Conservation (phyloP, 2,113 vertebrate genomes). For the Scatophagus argus region DNA sequence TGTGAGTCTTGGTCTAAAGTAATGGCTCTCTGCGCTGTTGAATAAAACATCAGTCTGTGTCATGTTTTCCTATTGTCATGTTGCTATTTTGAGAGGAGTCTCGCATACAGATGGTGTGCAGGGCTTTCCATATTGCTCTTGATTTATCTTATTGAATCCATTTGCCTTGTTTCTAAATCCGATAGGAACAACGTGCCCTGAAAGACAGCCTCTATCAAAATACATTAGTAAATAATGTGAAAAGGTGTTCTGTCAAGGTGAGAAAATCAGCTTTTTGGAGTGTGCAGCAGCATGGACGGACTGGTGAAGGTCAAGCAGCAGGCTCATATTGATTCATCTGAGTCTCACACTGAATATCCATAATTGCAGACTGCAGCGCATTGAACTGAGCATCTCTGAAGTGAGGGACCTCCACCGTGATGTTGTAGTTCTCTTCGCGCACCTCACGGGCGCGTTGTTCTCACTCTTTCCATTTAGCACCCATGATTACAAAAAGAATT, state of each 20-base stretch:
- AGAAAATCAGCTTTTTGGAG: conserved; percentile 21
- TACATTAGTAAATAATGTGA: conserved; percentile 40
- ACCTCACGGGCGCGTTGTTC: conserved; percentile 82
- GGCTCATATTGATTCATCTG: conserved; percentile 30
- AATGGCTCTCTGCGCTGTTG: conserved; percentile 44
- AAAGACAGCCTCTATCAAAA: conserved; percentile 27
- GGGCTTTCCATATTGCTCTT: conserved; percentile 13
- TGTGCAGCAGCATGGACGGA: not conserved
- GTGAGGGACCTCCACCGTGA: not conserved
- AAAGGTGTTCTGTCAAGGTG: conserved; percentile 35
- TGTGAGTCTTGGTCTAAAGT: conserved; percentile 24
- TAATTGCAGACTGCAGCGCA: not conserved
- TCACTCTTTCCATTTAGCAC: conserved; percentile 75
- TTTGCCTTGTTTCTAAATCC: conserved; percentile 53
- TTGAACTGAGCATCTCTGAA: not conserved
- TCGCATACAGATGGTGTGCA: not conserved
- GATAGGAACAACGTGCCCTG: conserved; percentile 22
- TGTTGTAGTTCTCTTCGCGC: conserved; percentile 68
- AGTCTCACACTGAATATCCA: conserved; percentile 13
- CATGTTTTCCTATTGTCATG: conserved; percentile 36
- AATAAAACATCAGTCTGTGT: conserved; percentile 70
- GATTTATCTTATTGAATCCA: conserved; percentile 46
- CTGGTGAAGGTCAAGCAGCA: conserved; percentile 58
- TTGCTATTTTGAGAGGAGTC: conserved; percentile 46
- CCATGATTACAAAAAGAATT: conserved; percentile 80